A percentile compares a stretch with the other conserved stretches of the same genome.
Evolutionary conservation across 2,797 vertebrate species (phyloP).

Genomic region (Enteromius thamalakanensis): DNA sequence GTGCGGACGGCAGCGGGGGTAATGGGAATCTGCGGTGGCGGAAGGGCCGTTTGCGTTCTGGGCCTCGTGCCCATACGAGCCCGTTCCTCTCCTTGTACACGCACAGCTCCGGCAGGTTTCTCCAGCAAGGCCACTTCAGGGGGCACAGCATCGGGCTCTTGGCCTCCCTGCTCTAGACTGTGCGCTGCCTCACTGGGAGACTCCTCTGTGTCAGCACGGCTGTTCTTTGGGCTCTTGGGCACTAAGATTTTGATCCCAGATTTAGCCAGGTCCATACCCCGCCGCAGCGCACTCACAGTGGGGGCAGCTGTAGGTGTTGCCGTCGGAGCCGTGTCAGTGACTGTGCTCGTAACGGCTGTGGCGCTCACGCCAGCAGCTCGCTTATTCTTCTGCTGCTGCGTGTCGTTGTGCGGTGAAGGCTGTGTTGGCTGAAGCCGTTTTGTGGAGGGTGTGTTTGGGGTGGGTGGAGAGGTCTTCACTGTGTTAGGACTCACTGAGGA

Average conservation of each 20-base stretch:
- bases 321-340: background rate
- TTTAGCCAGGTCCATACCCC: constrained; percentile 90
- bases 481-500: background rate
- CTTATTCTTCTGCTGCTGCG: constrained; percentile 76
- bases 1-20: constrained; percentile 82
- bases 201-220: constrained; percentile 82
- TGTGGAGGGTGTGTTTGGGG: constrained; percentile 17
- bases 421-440: constrained; percentile 43
- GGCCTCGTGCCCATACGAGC: constrained; percentile 95
- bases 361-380: constrained; percentile 64
- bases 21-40: constrained; percentile 80
- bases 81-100: constrained; percentile 90
- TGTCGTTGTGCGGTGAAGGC: constrained; percentile 58
- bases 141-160: constrained; percentile 86
- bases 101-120: constrained; percentile 82
- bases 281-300: constrained; percentile 75
- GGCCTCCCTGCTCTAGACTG: constrained; percentile 84
- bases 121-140: constrained; percentile 91
- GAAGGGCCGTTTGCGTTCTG: constrained; percentile 78
- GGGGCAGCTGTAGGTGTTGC: constrained; percentile 65
- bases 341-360: background rate
- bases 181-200: constrained; percentile 88
- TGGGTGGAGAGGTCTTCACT: constrained; percentile 22
- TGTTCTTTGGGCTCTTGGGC: constrained; percentile 95
- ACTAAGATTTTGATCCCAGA: constrained; percentile 97